Conservation (phyloP, 1,140 invertebrate species). For the Euglossa dilemma region DNA sequence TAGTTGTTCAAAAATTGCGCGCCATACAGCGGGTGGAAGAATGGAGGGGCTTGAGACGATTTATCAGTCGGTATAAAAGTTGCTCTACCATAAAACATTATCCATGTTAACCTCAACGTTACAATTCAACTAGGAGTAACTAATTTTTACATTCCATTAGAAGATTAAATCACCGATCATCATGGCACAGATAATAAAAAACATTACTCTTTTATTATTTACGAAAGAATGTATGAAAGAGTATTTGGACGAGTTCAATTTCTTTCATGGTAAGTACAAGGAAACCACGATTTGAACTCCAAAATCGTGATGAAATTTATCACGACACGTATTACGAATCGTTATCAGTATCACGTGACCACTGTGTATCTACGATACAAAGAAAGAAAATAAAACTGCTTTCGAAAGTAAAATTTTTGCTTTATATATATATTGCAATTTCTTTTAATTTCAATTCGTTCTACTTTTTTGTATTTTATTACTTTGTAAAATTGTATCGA, state of each 20-base stretch:
- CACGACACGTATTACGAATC: too few species aligned
- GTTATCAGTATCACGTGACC: conserved; percentile 7
- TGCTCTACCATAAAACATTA: too few species aligned
- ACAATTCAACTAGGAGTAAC: background rate
- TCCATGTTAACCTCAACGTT: background rate
- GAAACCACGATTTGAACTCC: conserved; percentile 14
- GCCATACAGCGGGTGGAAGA: background rate
- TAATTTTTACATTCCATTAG: background rate
- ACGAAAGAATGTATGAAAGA: conserved; percentile 88
- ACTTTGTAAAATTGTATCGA: background rate
- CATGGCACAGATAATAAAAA: conserved; percentile 51
- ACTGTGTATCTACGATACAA: background rate
- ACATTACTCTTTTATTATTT: conserved; percentile 83
- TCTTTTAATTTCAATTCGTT: background rate
- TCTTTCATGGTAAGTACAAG: conserved; percentile 86
- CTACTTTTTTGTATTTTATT: too few species aligned
- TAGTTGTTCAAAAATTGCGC: background rate
- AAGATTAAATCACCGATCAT: background rate
- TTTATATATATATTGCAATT: too few species aligned
- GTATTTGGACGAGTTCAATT: conserved; percentile 90
- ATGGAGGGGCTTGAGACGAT: background rate
- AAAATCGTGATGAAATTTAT: background rate
- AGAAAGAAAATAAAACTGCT: background rate
- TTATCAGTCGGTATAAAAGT: conserved; percentile 14
- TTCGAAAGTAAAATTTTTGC: background rate